A percentile compares a stretch with the other conserved stretches of the same genome.
Conservation (phyloP, 2,113 vertebrate genomes). For the Sula dactylatra region DNA sequence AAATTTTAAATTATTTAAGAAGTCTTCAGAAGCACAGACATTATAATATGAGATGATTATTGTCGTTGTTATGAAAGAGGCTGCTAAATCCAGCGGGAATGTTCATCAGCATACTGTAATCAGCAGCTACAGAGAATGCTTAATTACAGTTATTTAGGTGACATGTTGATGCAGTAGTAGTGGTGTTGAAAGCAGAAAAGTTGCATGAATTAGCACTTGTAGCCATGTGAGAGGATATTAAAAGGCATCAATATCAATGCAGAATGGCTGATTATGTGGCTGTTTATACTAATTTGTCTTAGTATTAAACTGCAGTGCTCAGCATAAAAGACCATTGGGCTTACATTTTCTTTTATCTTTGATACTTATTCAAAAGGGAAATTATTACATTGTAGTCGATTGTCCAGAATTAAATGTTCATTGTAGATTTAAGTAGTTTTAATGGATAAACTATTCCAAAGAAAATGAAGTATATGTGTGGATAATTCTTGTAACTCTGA, state of each 20-base stretch:
- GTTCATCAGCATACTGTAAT: conserved; percentile 80
- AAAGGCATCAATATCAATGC: conserved; percentile 57
- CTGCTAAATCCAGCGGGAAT: conserved; percentile 76
- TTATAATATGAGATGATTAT: conserved; percentile 79
- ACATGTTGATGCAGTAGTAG: conserved; percentile 73
- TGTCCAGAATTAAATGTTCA: background rate
- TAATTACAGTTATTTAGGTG: conserved; percentile 82
- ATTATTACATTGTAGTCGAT: background rate
- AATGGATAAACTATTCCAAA: background rate
- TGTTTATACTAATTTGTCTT: conserved; percentile 58
- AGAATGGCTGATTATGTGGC: conserved; percentile 19
- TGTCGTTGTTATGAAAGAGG: conserved; percentile 72
- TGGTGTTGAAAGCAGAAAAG: conserved; percentile 66
- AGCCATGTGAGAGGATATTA: conserved; percentile 53
- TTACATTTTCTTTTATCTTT: background rate
- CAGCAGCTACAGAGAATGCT: conserved; percentile 71
- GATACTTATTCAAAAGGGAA: background rate
- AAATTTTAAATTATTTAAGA: conserved; percentile 80
- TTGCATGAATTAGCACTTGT: conserved; percentile 64
- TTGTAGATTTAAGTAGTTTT: background rate
- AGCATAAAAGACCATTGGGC: background rate
- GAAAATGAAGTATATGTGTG: background rate
- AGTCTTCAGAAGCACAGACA: conserved; percentile 73
- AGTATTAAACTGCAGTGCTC: conserved; percentile 30
- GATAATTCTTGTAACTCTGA: background rate